Percentiles rank a stretch among this genome's conserved stretches.
These are phyloP conservation scores for Spodoptera picta DNA, from an alignment of 2,888 invertebrate species.

Conservation along the genomic window DNA sequence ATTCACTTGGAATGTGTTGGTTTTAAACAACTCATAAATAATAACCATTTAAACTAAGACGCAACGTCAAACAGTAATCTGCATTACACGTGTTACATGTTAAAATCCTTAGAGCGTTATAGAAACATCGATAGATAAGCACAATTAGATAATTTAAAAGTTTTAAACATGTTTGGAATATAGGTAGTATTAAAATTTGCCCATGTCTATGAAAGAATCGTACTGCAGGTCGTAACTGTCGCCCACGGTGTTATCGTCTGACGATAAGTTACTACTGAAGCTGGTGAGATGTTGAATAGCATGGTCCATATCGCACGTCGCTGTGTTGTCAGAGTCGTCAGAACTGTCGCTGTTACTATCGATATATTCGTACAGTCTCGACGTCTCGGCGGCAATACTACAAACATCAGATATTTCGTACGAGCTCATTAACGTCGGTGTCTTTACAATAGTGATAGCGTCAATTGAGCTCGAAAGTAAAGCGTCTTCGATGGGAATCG, in stretches of 20 bases:
- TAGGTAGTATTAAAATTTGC: slow-evolving; percentile 77
- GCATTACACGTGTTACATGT: slow-evolving; percentile 58
- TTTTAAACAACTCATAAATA: slow-evolving; percentile 39
- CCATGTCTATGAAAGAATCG: slow-evolving; percentile 87
- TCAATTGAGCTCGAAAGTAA: slow-evolving; percentile 80
- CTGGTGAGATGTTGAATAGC: slow-evolving; percentile 59
- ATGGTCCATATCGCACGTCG: slow-evolving; percentile 72
- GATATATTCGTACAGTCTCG: slow-evolving; percentile 73
- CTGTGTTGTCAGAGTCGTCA: slow-evolving; percentile 70
- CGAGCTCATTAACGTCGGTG: slow-evolving; percentile 55
- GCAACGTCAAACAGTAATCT: slow-evolving; percentile 51
- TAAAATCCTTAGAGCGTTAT: slow-evolving; percentile 60
- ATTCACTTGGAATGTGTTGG: slow-evolving; percentile 60
- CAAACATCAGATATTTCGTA: slow-evolving; percentile 61
- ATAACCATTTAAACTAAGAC: slow-evolving; percentile 48
- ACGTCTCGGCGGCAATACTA: slow-evolving; percentile 47
- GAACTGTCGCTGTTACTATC: slow-evolving; percentile 80
- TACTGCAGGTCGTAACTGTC: slow-evolving; percentile 84
- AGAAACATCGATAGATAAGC: slow-evolving; percentile 71
- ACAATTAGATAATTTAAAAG: slow-evolving; percentile 63
- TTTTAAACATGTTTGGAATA: slow-evolving; percentile 54
- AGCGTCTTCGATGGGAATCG: slow-evolving; percentile 76
- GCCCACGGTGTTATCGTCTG: slow-evolving; percentile 70
- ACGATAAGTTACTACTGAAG: slow-evolving; percentile 55
- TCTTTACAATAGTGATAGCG: slow-evolving; percentile 72